Base-by-base conservation (phyloP, 2,797 vertebrate genomes). In the Bradypodion pumilum region DNA sequence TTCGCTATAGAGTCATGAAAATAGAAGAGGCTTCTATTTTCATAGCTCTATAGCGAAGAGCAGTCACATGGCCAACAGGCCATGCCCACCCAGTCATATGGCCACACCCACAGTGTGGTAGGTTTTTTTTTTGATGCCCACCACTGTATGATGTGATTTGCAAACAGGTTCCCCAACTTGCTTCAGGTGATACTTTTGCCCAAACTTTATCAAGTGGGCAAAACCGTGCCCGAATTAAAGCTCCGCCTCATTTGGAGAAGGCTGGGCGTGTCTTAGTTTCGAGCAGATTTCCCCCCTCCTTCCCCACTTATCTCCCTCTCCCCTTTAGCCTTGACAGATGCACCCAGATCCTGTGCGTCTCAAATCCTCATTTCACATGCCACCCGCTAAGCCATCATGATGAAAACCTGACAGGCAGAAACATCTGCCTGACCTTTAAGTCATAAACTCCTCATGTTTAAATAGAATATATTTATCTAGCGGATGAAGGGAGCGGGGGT, bases 381-480 rank as follows among this genome's bases (percentile, higher is more conserved):
- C 68, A 73, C 40, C 68, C 68, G 27, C 82, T 84, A 63, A 78
- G 68, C 82, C 73, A 75, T 63, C 75, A 73, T 63, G 52, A 78
- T 72, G 75, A 84, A 62, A 73, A 63, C 69, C 42, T 84, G 82
- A 73, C 82, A 78, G 68, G 46, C 56, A 73, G 82, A 77, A 78
- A 84, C 82, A 84, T 42, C 66, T 63, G 68, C 75, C 73, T 84
- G 82, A 78, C 75, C 82, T 84, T 78, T 78, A 78, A 70, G 82
- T 62, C 82, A 70, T 84, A 84, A 84, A 78, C 82, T 40, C 59
- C 76, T 78, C 75, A 65, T 84, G 82, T 82, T 78, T 78, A 78
- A 84, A 63, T 23, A 8, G 82, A 73, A 84, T 72, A 63, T 84
- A 78, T 84, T 84, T 78, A 78, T 84, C 82, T 78, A 56, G 29